These are phyloP conservation scores for Sebastes ruberrimus DNA, from an alignment of 2,797 vertebrate genomes.

Conservation along the genomic window DNA sequence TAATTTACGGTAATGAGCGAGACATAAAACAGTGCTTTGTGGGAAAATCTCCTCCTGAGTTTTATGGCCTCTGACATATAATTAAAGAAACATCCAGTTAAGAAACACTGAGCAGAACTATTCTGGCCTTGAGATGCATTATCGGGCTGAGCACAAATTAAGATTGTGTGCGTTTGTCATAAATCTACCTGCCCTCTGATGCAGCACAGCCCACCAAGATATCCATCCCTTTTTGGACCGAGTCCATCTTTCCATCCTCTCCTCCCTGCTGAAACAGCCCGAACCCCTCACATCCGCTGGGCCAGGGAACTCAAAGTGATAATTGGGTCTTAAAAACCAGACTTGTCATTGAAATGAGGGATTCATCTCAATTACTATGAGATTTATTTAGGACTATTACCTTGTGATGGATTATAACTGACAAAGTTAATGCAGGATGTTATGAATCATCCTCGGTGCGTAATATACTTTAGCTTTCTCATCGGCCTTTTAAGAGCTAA, in stretches of 20 bases:
- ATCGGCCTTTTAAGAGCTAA: conserved; percentile 75
- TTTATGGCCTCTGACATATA: conserved; percentile 89
- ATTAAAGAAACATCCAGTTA: conserved; percentile 89
- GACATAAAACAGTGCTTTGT: conserved; percentile 77
- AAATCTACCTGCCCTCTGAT: conserved; percentile 80
- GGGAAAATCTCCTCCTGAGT: conserved; percentile 73
- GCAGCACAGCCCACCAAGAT: conserved; percentile 54
- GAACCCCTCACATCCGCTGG: conserved; percentile 56
- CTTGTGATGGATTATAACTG: conserved; percentile 84
- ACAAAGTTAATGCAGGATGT: conserved; percentile 82
- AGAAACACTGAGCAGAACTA: conserved; percentile 82
- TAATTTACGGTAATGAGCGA: conserved; percentile 74
- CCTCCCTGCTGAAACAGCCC: conserved; percentile 47
- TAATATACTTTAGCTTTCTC: conserved; percentile 73
- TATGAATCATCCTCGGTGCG: conserved; percentile 77
- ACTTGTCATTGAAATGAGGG: conserved; percentile 86
- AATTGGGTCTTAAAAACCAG: conserved; percentile 87
- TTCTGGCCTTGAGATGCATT: conserved; percentile 82
- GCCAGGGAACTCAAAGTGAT: conserved; percentile 78
- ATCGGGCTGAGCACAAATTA: conserved; percentile 82
- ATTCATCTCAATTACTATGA: conserved; percentile 86
- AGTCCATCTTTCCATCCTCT: conserved; percentile 73
- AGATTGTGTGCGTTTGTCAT: conserved; percentile 81
- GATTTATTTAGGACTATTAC: conserved; percentile 87
- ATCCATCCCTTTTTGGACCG: conserved; percentile 76